These are phyloP conservation scores for Dipodomys merriami DNA, from an alignment of 2,113 vertebrate species.

Conservation along the genomic window DNA sequence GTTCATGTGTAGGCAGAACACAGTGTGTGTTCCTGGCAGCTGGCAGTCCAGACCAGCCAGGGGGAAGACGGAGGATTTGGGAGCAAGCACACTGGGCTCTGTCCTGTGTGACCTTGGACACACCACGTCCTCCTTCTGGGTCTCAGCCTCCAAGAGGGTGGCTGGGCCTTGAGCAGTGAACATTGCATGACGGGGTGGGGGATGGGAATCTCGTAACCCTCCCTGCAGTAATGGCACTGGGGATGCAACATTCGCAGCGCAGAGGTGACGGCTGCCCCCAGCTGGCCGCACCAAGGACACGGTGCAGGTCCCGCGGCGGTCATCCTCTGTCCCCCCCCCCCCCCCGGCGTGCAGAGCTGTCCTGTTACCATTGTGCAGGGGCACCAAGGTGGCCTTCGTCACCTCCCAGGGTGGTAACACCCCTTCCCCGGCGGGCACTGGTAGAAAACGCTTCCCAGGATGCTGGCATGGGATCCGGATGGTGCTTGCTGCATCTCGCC, in stretches of 20 bases:
- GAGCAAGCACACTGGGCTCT: background rate
- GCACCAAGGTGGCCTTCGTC: background rate
- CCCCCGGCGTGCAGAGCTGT: no score
- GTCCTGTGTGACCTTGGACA: background rate
- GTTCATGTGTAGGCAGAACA: background rate
- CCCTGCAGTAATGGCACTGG: background rate
- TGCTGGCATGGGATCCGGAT: background rate
- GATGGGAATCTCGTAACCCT: background rate
- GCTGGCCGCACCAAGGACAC: background rate
- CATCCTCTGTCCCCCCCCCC: background rate
- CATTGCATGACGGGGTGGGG: no score
- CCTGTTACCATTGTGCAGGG: background rate
- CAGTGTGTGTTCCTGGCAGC: background rate
- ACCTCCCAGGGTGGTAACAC: background rate
- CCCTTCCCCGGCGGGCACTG: background rate
- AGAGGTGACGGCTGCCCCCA: background rate
- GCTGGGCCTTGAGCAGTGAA: background rate
- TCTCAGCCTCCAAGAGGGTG: background rate
- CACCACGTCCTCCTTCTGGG: background rate
- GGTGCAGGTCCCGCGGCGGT: no score
- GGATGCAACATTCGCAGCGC: background rate
- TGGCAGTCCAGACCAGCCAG: background rate
- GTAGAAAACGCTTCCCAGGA: background rate
- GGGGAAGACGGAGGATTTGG: background rate
- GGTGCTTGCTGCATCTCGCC: background rate